Percentiles rank a stretch among this genome's conserved stretches.
Conservation (phyloP, 1,140 invertebrate species). For the Drosophila kurseongensis region DNA sequence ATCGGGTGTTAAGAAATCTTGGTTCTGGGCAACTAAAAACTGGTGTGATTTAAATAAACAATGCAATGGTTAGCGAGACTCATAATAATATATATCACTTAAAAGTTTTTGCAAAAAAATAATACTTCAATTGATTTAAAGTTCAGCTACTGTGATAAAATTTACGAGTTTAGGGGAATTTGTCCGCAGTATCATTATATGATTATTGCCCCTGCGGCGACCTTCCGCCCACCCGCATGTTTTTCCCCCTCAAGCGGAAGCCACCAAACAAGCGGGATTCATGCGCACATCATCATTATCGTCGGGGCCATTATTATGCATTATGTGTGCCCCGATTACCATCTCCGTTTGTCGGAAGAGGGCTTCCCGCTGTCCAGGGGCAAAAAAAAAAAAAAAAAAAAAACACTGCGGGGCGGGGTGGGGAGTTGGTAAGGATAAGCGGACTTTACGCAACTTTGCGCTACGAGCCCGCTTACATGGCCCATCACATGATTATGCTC, state of each 20-base stretch:
- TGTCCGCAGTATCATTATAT: conserved; percentile 24
- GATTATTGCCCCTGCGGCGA: conserved; percentile 31
- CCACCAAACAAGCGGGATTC: conserved; percentile 30
- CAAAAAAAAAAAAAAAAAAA: not conserved
- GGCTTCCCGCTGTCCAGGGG: conserved; percentile 11
- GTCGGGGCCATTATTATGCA: conserved; percentile 42
- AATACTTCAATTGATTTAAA: conserved; percentile 4
- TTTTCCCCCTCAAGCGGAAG: conserved; percentile 20
- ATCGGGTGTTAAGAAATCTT: no score
- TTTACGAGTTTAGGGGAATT: conserved; percentile 18
- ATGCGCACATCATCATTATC: conserved; percentile 43
- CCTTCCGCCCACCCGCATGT: conserved; percentile 15
- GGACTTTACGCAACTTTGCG: conserved; percentile 22
- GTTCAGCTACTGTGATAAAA: conserved; percentile 1
- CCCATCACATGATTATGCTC: conserved; percentile 4
- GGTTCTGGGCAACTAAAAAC: no score
- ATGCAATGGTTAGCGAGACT: no score
- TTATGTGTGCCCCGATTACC: conserved; percentile 43
- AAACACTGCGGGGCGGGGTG: not conserved
- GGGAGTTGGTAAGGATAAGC: conserved; percentile 17
- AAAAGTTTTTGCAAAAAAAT: not conserved
- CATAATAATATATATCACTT: not conserved
- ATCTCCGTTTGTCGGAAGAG: conserved; percentile 9
- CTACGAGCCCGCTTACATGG: conserved; percentile 3
- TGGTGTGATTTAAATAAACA: no score